Evolutionary conservation across 2,888 invertebrate genomes (phyloP).

Genomic region (Folsomia manolachei): DNA sequence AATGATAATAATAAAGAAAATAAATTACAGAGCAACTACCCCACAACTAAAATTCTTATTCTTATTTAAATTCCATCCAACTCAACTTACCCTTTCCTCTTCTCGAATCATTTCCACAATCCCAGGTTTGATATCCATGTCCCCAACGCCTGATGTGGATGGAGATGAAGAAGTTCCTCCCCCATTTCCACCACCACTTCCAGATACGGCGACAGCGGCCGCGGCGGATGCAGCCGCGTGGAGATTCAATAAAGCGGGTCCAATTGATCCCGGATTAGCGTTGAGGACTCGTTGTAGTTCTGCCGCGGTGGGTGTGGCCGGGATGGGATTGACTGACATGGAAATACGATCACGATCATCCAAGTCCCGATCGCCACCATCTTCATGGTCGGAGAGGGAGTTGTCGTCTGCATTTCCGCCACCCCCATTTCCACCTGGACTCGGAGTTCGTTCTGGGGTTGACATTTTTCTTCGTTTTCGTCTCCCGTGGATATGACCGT

Average conservation of each 20-base stretch:
- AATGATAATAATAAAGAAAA: neutral
- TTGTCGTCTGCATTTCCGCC: slow-evolving; percentile 29
- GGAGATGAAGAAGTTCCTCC: slow-evolving; percentile 25
- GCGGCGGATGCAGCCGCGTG: slow-evolving; percentile 44
- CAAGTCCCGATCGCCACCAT: neutral
- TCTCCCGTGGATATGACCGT: slow-evolving; percentile 44
- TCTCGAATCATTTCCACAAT: slow-evolving; percentile 95
- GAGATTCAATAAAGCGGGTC: slow-evolving; percentile 43
- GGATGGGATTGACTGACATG: slow-evolving; percentile 1
- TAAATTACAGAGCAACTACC: neutral
- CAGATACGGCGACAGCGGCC: slow-evolving; percentile 39
- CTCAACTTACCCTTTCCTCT: slow-evolving; percentile 86
- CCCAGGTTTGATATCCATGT: slow-evolving; percentile 88
- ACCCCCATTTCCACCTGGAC: slow-evolving; percentile 37
- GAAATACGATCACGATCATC: neutral
- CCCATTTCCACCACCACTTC: slow-evolving; percentile 11
- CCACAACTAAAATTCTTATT: too few relatives aligned
- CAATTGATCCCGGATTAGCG: slow-evolving; percentile 18
- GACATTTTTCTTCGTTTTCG: slow-evolving; percentile 51
- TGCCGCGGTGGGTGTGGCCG: slow-evolving; percentile 19
- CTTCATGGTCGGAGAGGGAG: slow-evolving; percentile 28
- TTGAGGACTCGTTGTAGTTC: slow-evolving; percentile 1
- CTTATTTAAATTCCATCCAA: too few relatives aligned
- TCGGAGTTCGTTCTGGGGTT: slow-evolving; percentile 42
- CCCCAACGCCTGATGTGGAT: slow-evolving; percentile 54